Conservation (phyloP, 2,797 vertebrate genomes). For the Gobionotothen gibberifrons region DNA sequence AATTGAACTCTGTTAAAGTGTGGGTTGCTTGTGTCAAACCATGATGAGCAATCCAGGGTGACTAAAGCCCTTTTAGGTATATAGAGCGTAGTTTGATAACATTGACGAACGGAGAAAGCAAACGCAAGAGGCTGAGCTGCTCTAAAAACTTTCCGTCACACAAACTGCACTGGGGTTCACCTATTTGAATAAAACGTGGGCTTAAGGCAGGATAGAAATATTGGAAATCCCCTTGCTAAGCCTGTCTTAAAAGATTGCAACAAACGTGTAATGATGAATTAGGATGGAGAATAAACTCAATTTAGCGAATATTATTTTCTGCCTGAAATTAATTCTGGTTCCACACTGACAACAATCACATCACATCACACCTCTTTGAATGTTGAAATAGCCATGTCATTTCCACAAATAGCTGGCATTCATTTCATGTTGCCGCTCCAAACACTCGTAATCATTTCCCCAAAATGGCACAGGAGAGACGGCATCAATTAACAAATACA, state of each 20-base stretch:
- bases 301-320: conserved; percentile 19
- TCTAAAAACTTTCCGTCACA: background rate
- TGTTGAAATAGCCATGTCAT: conserved; percentile 35
- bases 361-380: conserved; percentile 7
- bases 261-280: background rate
- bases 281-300: background rate
- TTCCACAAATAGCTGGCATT: conserved; percentile 54
- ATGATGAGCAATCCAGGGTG: no score
- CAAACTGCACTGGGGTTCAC: background rate
- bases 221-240: background rate
- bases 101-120: background rate
- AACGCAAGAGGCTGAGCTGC: background rate
- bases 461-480: conserved; percentile 54
- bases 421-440: conserved; percentile 46
- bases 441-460: conserved; percentile 37
- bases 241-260: background rate
- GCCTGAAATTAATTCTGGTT: conserved; percentile 25
- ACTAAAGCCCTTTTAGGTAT: no score
- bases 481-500: conserved; percentile 67
- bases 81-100: no score
- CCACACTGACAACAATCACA: conserved; percentile 13
- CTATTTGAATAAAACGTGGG: background rate
- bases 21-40: no score
- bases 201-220: background rate
- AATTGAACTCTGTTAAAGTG: no score